These are phyloP conservation scores for Synodontis membranacea DNA, from an alignment of 2,113 vertebrate genomes.

Conservation along the genomic window DNA sequence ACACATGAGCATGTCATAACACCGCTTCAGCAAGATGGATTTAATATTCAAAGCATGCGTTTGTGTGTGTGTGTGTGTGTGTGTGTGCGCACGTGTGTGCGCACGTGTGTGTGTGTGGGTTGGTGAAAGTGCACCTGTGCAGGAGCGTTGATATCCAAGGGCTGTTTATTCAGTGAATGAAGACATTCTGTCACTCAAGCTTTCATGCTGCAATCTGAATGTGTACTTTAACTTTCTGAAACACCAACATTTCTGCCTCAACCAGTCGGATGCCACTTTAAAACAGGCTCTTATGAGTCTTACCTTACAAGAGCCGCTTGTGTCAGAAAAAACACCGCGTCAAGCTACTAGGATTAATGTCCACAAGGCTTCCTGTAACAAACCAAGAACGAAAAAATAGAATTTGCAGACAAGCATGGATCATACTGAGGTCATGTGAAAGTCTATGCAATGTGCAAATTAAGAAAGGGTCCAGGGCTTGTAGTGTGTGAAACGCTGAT, in stretches of 20 bases:
- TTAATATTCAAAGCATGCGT: neutral
- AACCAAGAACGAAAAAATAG: neutral
- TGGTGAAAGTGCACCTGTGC: neutral
- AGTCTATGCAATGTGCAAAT: neutral
- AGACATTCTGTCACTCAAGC: slow-evolving; percentile 53
- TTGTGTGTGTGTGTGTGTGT: neutral
- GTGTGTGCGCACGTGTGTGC: neutral
- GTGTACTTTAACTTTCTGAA: slow-evolving; percentile 36
- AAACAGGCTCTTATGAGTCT: slow-evolving; percentile 10
- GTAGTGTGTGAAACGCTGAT: slow-evolving; percentile 4
- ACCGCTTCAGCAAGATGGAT: neutral
- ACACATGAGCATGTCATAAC: neutral
- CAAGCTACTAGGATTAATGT: neutral
- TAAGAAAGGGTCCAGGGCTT: neutral
- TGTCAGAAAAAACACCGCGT: neutral
- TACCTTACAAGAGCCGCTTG: neutral
- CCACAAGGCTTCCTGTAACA: slow-evolving; percentile 7
- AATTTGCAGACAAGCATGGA: neutral
- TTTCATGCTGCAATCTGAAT: slow-evolving; percentile 41
- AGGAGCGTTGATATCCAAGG: neutral
- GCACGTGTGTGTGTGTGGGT: neutral
- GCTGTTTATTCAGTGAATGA: slow-evolving; percentile 53
- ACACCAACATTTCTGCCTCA: slow-evolving; percentile 48
- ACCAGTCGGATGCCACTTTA: slow-evolving; percentile 49
- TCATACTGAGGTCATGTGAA: neutral